Evolutionary conservation across 1,140 invertebrate genomes (phyloP).

Genomic region (Papilio machaon): DNA sequence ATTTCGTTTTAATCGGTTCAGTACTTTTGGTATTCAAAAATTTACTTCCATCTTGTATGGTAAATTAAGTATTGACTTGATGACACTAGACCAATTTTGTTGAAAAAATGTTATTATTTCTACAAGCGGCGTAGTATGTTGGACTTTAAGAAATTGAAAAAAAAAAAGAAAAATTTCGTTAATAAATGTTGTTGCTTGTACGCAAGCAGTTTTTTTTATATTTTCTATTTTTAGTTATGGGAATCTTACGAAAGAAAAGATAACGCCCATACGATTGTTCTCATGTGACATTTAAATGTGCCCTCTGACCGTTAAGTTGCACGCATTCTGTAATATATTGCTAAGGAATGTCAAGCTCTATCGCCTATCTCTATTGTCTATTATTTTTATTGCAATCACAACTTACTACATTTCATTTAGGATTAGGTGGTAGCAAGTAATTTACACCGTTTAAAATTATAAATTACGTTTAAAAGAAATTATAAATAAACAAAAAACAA

Average conservation of each 20-base stretch:
- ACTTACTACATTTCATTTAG: not conserved
- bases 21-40: too few relatives aligned
- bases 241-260: not conserved
- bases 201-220: not conserved
- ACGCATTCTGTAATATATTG: not conserved
- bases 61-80: too few relatives aligned
- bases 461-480: not conserved
- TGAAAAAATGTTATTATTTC: too few relatives aligned
- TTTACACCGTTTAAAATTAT: not conserved
- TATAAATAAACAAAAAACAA: not conserved
- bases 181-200: not conserved
- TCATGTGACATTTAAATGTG: constrained; percentile 5
- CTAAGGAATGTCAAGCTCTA: not conserved
- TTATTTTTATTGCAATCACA: not conserved
- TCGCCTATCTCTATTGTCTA: not conserved
- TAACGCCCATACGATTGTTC: constrained; percentile 9
- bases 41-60: too few relatives aligned
- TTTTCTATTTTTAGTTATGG: not conserved
- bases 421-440: not conserved
- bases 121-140: not conserved
- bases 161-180: not conserved
- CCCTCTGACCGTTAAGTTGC: not conserved
- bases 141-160: not conserved
- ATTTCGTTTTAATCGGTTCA: too few relatives aligned
- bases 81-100: too few relatives aligned